phyloP scores from a whole-genome alignment of 2,888 invertebrate genomes.

The Melitaea athalia region DNA sequence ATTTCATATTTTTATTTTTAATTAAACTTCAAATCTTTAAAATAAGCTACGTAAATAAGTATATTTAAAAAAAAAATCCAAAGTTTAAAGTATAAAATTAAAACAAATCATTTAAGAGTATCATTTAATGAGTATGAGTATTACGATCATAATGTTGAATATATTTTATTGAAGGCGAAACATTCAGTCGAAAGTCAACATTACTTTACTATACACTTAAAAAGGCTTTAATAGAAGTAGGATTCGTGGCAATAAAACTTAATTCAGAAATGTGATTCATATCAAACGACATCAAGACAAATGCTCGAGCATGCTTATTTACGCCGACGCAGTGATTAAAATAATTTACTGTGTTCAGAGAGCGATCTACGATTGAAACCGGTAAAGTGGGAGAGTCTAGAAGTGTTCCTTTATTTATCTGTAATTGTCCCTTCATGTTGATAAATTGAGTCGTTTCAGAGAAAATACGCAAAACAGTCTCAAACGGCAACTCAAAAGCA shows the following conservation, averaged over 20 bases:
- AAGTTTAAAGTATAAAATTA: too few species aligned
- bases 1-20: too few species aligned
- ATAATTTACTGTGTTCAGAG: slow-evolving; percentile 37
- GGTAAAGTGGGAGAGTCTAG: slow-evolving; percentile 24
- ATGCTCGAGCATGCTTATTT: slow-evolving; percentile 36
- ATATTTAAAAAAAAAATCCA: too few species aligned
- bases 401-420: slow-evolving; percentile 20
- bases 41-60: too few species aligned
- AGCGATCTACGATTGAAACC: slow-evolving; percentile 20
- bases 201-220: slow-evolving; percentile 22
- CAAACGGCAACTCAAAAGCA: not conserved
- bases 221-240: slow-evolving; percentile 25
- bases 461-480: slow-evolving; percentile 5
- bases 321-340: slow-evolving; percentile 40
- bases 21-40: too few species aligned
- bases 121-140: too few species aligned
- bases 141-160: not conserved
- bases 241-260: slow-evolving; percentile 30
- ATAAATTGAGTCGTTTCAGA: slow-evolving; percentile 21
- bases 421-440: slow-evolving; percentile 26
- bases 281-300: slow-evolving; percentile 37
- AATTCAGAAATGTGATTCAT: slow-evolving; percentile 38
- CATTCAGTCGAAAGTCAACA: not conserved
- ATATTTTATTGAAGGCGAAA: not conserved
- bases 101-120: too few species aligned